A percentile compares a stretch with the other conserved stretches of the same genome.
These are phyloP conservation scores for Ostrea edulis DNA, from an alignment of 1,140 invertebrate genomes.

Conservation along the genomic window DNA sequence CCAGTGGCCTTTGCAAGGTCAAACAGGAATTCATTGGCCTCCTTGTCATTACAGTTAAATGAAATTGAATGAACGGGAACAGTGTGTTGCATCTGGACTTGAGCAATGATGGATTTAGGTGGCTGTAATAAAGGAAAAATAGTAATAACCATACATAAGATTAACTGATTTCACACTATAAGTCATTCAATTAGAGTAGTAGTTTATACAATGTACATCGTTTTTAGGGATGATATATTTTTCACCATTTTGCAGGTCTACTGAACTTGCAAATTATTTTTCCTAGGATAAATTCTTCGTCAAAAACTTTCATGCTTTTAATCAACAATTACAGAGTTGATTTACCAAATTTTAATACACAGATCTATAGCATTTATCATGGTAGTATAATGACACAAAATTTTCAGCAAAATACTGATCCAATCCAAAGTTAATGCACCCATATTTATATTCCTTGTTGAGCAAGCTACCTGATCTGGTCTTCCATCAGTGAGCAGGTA, in stretches of 20 bases:
- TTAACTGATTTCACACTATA: background rate
- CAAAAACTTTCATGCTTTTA: too few species aligned
- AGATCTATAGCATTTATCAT: background rate
- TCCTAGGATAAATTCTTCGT: too few species aligned
- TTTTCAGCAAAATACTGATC: background rate
- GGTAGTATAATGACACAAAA: background rate
- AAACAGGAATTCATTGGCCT: slow-evolving; percentile 78
- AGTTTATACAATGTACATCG: too few species aligned
- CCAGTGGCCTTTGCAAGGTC: slow-evolving; percentile 75
- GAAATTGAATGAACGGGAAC: slow-evolving; percentile 79
- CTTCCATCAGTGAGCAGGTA: slow-evolving; percentile 79
- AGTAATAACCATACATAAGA: background rate
- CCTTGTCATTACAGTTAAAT: slow-evolving; percentile 79
- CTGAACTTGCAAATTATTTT: too few species aligned
- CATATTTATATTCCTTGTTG: background rate
- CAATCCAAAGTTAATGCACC: background rate
- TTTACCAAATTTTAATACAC: too few species aligned
- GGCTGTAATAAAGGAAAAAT: slow-evolving; percentile 66
- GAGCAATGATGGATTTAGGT: slow-evolving; percentile 78
- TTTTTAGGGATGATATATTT: too few species aligned
- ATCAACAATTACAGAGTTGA: too few species aligned
- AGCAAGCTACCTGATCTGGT: slow-evolving; percentile 77
- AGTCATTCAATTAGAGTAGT: too few species aligned
- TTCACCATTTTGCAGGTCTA: too few species aligned
- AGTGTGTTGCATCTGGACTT: slow-evolving; percentile 76